Conservation (phyloP, 2,113 vertebrate genomes). For the Hylia prasina region DNA sequence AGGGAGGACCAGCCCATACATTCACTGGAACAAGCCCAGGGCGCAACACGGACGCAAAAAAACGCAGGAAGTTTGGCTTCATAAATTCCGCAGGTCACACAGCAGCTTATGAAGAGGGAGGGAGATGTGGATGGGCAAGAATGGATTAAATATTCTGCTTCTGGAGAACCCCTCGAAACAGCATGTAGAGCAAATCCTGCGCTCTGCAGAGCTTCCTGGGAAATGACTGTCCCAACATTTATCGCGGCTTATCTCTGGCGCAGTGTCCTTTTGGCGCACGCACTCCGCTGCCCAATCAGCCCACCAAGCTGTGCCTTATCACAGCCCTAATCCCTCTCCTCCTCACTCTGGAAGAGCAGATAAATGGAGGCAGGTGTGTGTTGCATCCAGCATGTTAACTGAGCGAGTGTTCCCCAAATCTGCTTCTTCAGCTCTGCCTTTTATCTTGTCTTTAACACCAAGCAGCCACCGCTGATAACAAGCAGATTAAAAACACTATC, state of each 20-base stretch:
- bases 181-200: background rate
- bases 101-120: background rate
- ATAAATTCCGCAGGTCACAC: background rate
- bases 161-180: background rate
- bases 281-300: background rate
- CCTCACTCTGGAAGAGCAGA: background rate
- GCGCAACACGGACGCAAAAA: accelerated
- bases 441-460: conserved; percentile 42
- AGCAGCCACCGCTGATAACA: conserved; percentile 46
- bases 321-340: background rate
- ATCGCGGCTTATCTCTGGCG: accelerated
- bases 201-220: background rate
- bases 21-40: background rate
- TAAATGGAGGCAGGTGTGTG: conserved; percentile 45
- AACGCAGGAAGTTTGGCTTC: background rate
- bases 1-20: background rate
- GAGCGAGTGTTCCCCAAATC: conserved; percentile 27
- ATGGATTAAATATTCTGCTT: background rate
- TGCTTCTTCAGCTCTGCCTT: conserved; percentile 40
- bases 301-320: background rate
- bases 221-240: background rate
- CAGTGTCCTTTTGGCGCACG: background rate
- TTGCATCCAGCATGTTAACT: background rate
- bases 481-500: conserved; percentile 67
- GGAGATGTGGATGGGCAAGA: accelerated